Conservation (phyloP, 2,888 invertebrate species). For the Sycophila texana region DNA sequence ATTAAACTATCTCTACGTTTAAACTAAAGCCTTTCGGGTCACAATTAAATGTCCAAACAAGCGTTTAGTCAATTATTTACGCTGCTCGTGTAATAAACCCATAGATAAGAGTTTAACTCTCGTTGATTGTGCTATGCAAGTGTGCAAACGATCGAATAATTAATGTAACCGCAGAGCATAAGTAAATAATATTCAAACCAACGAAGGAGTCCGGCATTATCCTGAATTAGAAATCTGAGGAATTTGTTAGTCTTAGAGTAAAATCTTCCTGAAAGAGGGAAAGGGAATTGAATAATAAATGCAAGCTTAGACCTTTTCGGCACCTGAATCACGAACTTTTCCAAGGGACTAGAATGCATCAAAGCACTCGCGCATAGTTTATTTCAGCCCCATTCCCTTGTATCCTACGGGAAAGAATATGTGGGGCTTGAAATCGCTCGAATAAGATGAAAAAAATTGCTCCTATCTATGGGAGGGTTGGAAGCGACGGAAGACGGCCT, state of each 20-base stretch:
- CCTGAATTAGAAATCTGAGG: too few relatives aligned
- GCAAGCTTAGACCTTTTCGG: not conserved
- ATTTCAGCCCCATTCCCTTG: not conserved
- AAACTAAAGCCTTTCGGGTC: not conserved
- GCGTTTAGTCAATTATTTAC: not conserved
- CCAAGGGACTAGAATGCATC: not conserved
- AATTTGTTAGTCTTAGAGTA: too few relatives aligned
- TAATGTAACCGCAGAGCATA: too few relatives aligned
- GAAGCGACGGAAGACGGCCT: not conserved
- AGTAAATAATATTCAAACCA: too few relatives aligned
- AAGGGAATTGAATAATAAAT: too few relatives aligned
- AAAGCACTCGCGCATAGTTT: constrained; percentile 13
- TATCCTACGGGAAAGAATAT: not conserved
- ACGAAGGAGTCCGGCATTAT: too few relatives aligned
- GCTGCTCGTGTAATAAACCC: too few relatives aligned
- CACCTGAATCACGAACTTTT: constrained; percentile 4
- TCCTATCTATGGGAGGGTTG: not conserved
- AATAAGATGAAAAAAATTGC: not conserved
- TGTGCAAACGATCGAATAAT: too few relatives aligned
- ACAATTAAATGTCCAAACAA: not conserved
- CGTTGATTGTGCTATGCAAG: too few relatives aligned
- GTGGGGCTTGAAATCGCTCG: not conserved
- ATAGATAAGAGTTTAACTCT: too few relatives aligned
- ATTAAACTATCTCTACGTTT: not conserved
- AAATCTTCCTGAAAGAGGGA: too few relatives aligned